Evolutionary conservation across 2,888 invertebrate species (phyloP).

Genomic region (Pterostichus niger): DNA sequence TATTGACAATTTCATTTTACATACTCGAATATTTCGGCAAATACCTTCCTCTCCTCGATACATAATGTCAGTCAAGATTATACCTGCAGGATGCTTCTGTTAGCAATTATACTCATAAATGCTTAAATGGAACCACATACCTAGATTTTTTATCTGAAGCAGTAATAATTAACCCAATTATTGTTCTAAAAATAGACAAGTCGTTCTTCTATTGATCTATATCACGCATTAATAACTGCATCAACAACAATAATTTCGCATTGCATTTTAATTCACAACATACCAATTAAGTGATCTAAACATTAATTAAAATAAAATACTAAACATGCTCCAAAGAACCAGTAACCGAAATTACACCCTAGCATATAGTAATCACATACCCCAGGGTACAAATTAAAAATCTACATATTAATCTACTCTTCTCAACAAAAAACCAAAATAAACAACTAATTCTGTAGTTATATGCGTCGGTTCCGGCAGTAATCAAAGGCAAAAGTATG

Average conservation of each 20-base stretch:
- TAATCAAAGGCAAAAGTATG: slow-evolving; percentile 48
- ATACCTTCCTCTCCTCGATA: too few species aligned
- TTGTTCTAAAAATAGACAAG: slow-evolving; percentile 36
- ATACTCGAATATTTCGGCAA: too few species aligned
- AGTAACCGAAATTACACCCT: slow-evolving; percentile 51
- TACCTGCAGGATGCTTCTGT: background rate
- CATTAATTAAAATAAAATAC: slow-evolving; percentile 35
- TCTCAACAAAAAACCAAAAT: slow-evolving; percentile 24
- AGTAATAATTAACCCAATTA: slow-evolving; percentile 38
- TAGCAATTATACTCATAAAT: background rate
- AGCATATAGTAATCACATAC: slow-evolving; percentile 32
- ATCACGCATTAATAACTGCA: slow-evolving; percentile 45
- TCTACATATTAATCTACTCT: slow-evolving; percentile 45
- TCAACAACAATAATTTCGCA: slow-evolving; percentile 48
- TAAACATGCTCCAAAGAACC: slow-evolving; percentile 37
- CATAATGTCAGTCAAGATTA: background rate
- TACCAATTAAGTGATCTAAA: slow-evolving; percentile 20
- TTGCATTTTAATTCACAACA: slow-evolving; percentile 35
- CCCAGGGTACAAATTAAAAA: slow-evolving; percentile 49
- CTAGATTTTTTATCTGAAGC: slow-evolving; percentile 18
- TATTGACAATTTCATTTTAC: too few species aligned
- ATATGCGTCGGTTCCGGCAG: slow-evolving; percentile 29
- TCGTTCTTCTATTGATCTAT: slow-evolving; percentile 4
- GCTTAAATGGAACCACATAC: background rate
- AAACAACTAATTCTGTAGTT: slow-evolving; percentile 29